These are phyloP conservation scores for Noctua comes DNA, from an alignment of 2,888 invertebrate genomes.

Conservation along the genomic window DNA sequence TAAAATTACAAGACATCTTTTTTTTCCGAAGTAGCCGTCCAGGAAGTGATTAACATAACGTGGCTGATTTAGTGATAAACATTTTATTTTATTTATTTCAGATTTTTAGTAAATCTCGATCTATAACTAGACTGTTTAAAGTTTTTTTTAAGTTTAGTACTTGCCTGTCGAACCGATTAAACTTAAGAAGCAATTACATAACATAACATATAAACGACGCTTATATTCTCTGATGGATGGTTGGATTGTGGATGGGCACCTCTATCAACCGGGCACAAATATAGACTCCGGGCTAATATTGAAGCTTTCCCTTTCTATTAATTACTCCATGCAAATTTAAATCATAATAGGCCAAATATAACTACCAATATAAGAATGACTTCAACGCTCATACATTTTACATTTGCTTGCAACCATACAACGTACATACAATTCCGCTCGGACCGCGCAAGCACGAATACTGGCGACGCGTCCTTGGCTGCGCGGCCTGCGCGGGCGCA, in stretches of 20 bases:
- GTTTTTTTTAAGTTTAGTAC: neutral
- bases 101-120: neutral
- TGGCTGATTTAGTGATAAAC: neutral
- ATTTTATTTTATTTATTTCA: neutral
- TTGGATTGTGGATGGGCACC: too few relatives aligned
- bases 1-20: neutral
- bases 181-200: neutral
- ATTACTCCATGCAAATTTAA: neutral
- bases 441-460: conserved; percentile 11
- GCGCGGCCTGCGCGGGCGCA: conserved; percentile 71
- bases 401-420: neutral
- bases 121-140: neutral
- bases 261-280: neutral
- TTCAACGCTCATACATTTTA: neutral
- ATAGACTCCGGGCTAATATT: neutral
- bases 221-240: neutral
- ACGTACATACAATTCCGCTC: conserved; percentile 28
- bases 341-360: neutral
- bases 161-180: neutral
- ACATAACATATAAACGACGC: neutral
- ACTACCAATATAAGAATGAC: neutral
- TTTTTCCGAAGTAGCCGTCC: neutral
- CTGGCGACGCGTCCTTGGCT: conserved; percentile 77
- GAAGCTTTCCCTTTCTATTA: neutral
- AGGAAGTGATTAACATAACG: neutral